phyloP scores from a whole-genome alignment of 2,113 vertebrate species.

The Theristicus caerulescens region DNA sequence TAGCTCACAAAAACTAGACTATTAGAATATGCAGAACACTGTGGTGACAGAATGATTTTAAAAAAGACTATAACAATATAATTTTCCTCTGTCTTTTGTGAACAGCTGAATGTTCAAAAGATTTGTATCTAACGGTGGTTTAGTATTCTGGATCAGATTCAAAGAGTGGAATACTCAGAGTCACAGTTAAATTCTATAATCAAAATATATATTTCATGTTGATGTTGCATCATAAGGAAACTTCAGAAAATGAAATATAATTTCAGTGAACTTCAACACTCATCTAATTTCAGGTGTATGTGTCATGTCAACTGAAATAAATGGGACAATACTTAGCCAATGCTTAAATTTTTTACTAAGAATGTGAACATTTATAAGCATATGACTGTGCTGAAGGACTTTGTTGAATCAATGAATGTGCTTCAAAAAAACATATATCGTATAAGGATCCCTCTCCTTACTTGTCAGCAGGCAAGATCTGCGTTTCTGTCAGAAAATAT shows the following conservation, averaged over 20 bases:
- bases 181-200: neutral
- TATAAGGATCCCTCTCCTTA: neutral
- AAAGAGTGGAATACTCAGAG: neutral
- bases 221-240: neutral
- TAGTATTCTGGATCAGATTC: neutral
- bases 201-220: conserved; percentile 6
- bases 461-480: neutral
- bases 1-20: neutral
- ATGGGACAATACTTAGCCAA: neutral
- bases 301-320: neutral
- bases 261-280: neutral
- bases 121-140: neutral
- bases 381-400: neutral
- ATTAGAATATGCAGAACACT: conserved; percentile 21
- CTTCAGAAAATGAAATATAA: neutral
- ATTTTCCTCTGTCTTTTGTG: conserved; percentile 3
- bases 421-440: neutral
- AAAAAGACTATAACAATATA: neutral
- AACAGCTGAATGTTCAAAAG: neutral
- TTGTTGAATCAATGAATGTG: neutral
- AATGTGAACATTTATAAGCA: neutral
- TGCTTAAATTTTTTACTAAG: neutral
- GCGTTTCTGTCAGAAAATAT: neutral
- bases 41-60: neutral
- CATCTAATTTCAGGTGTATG: neutral